Percentiles rank a stretch among this genome's conserved stretches.
These are phyloP conservation scores for Zosterops lateralis DNA, from an alignment of 2,113 vertebrate species.

Conservation along the genomic window DNA sequence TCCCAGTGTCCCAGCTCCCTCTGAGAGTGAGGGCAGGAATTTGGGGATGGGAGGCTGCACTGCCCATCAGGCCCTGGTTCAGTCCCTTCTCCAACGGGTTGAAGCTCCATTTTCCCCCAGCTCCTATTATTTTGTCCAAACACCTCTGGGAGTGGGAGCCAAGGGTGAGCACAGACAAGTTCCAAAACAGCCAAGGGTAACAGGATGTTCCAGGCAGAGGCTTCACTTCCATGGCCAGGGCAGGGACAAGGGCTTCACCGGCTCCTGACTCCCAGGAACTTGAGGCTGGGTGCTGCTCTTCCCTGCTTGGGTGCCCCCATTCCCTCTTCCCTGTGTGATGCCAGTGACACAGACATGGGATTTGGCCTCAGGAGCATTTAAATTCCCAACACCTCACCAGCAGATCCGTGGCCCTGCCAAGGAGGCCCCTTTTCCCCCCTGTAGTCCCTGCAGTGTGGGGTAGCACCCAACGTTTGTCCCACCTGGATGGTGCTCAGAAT, in stretches of 20 bases:
- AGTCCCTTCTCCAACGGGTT: rapidly evolving
- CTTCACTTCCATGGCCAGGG: background rate
- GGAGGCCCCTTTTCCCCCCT: background rate
- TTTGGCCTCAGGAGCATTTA: background rate
- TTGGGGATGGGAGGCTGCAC: background rate
- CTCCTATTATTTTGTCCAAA: background rate
- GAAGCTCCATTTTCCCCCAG: background rate
- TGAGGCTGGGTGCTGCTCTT: background rate
- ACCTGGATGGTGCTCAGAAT: background rate
- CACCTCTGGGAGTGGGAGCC: background rate
- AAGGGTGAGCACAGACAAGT: background rate
- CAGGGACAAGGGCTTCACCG: background rate
- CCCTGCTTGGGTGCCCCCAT: background rate
- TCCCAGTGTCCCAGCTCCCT: background rate
- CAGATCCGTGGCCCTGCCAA: background rate
- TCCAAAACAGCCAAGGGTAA: background rate
- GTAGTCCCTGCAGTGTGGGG: background rate
- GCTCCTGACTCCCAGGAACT: background rate
- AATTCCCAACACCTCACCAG: background rate
- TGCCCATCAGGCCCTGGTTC: background rate
- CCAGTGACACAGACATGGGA: background rate
- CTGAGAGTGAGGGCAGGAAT: background rate
- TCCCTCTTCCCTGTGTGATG: rapidly evolving
- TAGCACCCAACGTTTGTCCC: rapidly evolving
- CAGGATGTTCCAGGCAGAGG: rapidly evolving